These are phyloP conservation scores for Mycalesis mineus DNA, from an alignment of 2,888 invertebrate species.

Conservation along the genomic window DNA sequence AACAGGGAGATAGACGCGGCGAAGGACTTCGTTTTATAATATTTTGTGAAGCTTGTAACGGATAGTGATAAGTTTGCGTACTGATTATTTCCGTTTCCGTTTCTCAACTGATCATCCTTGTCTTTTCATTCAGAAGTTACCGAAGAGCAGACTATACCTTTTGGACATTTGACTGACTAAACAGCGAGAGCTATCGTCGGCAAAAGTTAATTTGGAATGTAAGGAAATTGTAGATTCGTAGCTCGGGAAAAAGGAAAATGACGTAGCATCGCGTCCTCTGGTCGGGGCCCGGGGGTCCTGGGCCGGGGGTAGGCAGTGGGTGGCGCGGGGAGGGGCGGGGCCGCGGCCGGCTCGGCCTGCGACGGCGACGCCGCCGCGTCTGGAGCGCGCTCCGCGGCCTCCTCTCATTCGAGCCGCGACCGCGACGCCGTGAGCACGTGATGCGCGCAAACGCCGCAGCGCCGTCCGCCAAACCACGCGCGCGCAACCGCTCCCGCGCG, in stretches of 20 bases:
- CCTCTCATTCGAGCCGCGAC: constrained; percentile 45
- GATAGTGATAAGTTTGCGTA: no score
- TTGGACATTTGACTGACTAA: no score
- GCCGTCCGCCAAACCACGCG: constrained; percentile 37
- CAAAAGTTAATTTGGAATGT: no score
- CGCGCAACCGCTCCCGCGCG: constrained; percentile 49
- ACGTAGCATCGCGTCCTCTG: neutral
- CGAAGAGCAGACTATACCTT: no score
- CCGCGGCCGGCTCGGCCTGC: constrained; percentile 37
- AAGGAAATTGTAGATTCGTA: neutral
- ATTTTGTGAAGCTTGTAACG: no score
- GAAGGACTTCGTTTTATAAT: no score
- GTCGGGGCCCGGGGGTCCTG: neutral
- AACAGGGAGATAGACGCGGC: no score
- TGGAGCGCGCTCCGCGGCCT: constrained; percentile 33
- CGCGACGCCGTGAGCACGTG: constrained; percentile 54
- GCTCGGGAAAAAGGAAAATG: neutral
- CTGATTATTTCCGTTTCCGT: no score
- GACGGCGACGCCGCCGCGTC: constrained; percentile 37
- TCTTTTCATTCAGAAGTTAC: no score
- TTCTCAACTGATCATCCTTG: no score
- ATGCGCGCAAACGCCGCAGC: constrained; percentile 43
- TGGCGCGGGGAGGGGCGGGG: constrained; percentile 24
- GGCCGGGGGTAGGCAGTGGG: constrained; percentile 29
- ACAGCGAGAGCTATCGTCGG: no score